Evolutionary conservation across 1,140 invertebrate species (phyloP).

Genomic region (Bombus waltoni): DNA sequence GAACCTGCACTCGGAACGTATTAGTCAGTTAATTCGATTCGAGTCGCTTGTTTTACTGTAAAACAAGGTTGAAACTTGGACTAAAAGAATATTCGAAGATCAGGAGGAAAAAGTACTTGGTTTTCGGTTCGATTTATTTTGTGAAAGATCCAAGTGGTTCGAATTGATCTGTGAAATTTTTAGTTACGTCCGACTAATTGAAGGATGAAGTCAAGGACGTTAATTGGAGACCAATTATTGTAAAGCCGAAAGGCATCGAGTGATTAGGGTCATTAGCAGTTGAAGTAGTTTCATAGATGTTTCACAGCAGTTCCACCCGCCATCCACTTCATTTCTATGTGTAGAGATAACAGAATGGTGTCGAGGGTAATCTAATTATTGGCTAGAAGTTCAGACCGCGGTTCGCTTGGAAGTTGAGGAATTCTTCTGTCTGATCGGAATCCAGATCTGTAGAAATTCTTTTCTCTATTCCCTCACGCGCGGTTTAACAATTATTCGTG

Average conservation of each 20-base stretch:
- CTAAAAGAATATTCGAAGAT: background rate
- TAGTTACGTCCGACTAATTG: background rate
- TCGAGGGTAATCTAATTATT: constrained; percentile 46
- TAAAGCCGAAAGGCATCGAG: background rate
- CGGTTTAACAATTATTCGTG: too few species aligned
- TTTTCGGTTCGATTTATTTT: background rate
- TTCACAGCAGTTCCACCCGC: constrained; percentile 13
- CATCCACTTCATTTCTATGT: constrained; percentile 1
- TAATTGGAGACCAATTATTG: background rate
- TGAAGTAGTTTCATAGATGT: constrained; percentile 37
- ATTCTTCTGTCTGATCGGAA: constrained; percentile 8
- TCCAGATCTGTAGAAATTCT: background rate
- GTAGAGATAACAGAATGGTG: constrained; percentile 18
- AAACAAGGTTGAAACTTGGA: background rate
- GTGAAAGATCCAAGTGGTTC: background rate
- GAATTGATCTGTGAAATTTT: too few species aligned
- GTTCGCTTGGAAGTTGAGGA: background rate
- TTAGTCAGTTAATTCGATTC: background rate
- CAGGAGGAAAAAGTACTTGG: background rate
- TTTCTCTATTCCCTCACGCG: background rate
- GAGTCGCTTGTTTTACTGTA: background rate
- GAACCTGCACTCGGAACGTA: background rate
- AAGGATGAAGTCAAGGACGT: background rate
- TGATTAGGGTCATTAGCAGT: constrained; percentile 41
- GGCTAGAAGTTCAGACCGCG: background rate